Evolutionary conservation across 2,888 invertebrate genomes (phyloP).

Genomic region (Drosophila histrio): DNA sequence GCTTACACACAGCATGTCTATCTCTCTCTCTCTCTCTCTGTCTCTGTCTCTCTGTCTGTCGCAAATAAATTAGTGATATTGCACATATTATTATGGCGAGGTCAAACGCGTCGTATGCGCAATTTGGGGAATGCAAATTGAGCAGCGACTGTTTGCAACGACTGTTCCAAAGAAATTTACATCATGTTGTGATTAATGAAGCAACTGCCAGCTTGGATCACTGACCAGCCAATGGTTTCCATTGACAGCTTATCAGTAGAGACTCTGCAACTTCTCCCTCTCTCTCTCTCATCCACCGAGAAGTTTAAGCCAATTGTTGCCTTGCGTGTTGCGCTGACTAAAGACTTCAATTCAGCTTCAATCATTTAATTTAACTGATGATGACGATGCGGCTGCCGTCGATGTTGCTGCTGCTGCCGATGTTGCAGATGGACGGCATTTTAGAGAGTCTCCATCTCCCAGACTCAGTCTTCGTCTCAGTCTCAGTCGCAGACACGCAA

Average conservation of each 20-base stretch:
- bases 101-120: conserved; percentile 75
- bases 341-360: conserved; percentile 79
- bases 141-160: conserved; percentile 11
- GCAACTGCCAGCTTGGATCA: conserved; percentile 58
- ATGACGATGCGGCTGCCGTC: conserved; percentile 63
- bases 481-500: conserved; percentile 56
- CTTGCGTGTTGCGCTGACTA: conserved; percentile 77
- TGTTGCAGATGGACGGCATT: conserved; percentile 59
- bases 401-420: conserved; percentile 36
- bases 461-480: not conserved
- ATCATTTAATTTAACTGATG: conserved; percentile 80
- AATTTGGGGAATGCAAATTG: conserved; percentile 61
- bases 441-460: conserved; percentile 17
- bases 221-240: conserved; percentile 49
- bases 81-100: conserved; percentile 64
- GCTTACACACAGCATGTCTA: conserved; percentile 32
- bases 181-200: conserved; percentile 78
- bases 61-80: conserved; percentile 78
- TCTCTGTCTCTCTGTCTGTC: not conserved
- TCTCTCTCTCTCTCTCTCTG: not conserved
- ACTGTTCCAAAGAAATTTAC: conserved; percentile 73
- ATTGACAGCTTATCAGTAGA: conserved; percentile 73
- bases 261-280: not conserved
- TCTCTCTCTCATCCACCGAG: not conserved
- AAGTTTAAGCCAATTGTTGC: conserved; percentile 67